These are phyloP conservation scores for Anguilla megastoma DNA, from an alignment of 2,797 vertebrate species.

Conservation along the genomic window DNA sequence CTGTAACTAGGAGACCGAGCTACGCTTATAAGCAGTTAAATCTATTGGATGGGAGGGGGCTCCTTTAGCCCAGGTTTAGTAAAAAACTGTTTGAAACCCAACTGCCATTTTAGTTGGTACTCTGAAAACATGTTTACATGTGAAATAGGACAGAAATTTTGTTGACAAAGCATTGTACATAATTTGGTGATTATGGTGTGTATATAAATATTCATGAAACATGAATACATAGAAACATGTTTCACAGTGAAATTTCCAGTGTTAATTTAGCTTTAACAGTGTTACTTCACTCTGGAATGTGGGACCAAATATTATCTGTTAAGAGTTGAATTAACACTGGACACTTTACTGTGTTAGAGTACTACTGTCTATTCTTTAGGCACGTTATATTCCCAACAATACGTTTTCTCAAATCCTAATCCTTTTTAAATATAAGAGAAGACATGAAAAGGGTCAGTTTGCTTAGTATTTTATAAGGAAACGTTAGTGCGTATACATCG, in stretches of 20 bases:
- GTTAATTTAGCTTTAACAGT: too few species aligned
- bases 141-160: background rate
- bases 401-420: background rate
- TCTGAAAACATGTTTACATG: background rate
- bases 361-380: too few species aligned
- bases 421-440: background rate
- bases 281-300: too few species aligned
- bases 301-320: too few species aligned
- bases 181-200: background rate
- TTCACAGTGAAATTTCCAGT: too few species aligned
- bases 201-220: background rate
- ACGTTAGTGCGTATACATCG: background rate
- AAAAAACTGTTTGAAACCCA: background rate
- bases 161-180: background rate
- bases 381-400: background rate
- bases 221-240: background rate
- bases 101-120: background rate
- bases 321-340: too few species aligned
- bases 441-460: background rate
- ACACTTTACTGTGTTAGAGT: background rate
- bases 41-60: background rate
- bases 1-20: conserved; percentile 4
- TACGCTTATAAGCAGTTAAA: background rate
- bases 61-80: background rate
- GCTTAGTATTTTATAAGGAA: background rate